Evolutionary conservation across 2,888 invertebrate species (phyloP).

Genomic region (Autographa gamma): DNA sequence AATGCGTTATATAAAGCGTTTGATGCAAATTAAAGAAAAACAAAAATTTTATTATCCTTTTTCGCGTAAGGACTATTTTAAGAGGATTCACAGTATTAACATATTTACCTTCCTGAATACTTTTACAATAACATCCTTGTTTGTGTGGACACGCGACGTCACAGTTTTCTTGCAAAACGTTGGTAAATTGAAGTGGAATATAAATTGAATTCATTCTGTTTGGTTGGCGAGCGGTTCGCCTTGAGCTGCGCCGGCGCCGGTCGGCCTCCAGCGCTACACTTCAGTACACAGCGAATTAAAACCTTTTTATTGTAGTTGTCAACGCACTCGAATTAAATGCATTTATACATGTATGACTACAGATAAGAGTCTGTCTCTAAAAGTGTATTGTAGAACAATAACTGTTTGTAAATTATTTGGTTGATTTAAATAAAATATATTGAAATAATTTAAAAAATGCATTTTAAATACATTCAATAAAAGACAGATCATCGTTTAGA

Average conservation of each 20-base stretch:
- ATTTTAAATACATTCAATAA: not conserved
- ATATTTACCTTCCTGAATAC: not conserved
- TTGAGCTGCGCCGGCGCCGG: conserved; percentile 64
- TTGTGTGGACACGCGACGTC: not conserved
- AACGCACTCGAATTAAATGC: conserved; percentile 36
- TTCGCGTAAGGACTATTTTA: not conserved
- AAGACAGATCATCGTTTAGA: not conserved
- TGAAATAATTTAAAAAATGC: not conserved
- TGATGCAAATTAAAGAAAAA: not conserved
- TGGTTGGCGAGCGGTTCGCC: conserved; percentile 65
- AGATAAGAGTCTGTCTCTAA: too few species aligned
- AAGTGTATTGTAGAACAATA: too few species aligned
- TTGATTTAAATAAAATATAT: conserved; percentile 9
- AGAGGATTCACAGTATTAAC: not conserved
- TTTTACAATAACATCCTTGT: not conserved
- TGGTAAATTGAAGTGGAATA: conserved; percentile 42
- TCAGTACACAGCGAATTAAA: conserved; percentile 50
- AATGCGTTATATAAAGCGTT: too few species aligned
- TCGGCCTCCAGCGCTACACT: conserved; percentile 53
- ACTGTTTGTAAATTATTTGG: too few species aligned
- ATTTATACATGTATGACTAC: not conserved
- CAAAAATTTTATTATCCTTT: not conserved
- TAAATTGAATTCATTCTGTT: conserved; percentile 6
- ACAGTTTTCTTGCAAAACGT: conserved; percentile 27
- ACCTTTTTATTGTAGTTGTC: conserved; percentile 55